Percentiles rank a stretch among this genome's conserved stretches.
phyloP scores from a whole-genome alignment of 2,113 vertebrate species.

The Brachyistius frenatus region DNA sequence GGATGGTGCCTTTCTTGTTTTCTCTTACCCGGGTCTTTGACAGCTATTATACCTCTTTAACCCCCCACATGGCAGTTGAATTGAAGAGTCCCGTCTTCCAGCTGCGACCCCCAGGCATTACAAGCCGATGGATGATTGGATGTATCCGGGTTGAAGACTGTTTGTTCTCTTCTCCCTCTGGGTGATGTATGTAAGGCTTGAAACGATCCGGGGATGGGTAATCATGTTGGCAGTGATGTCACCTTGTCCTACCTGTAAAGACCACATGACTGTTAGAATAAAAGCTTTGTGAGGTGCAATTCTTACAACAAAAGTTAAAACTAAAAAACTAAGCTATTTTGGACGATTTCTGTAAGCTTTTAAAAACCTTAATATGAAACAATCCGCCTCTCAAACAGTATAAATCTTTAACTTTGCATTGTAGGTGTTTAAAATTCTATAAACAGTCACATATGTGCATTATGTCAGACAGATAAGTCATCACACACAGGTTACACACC shows the following conservation, averaged over 20 bases:
- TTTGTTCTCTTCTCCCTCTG: constrained; percentile 26
- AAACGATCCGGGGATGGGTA: constrained; percentile 5
- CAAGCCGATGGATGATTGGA: constrained; percentile 37
- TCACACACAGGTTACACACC: constrained; percentile 7
- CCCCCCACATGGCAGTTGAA: constrained; percentile 48
- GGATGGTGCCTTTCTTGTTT: constrained; percentile 48
- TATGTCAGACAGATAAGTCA: constrained; percentile 15
- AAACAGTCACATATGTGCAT: background rate
- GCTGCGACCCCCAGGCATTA: constrained; percentile 66
- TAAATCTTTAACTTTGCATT: background rate
- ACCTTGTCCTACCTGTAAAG: constrained; percentile 30
- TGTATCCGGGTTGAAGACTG: constrained; percentile 38
- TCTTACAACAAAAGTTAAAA: constrained; percentile 4
- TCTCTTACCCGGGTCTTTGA: constrained; percentile 44
- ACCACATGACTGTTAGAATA: background rate
- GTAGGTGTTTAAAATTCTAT: background rate
- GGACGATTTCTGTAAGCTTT: background rate
- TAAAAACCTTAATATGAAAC: background rate
- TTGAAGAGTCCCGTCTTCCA: constrained; percentile 60
- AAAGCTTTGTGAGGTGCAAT: background rate
- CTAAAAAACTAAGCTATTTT: background rate
- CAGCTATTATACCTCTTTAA: constrained; percentile 40
- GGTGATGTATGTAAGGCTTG: constrained; percentile 39
- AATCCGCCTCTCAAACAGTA: background rate
- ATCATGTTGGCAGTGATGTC: constrained; percentile 41